Conservation (phyloP, 2,113 vertebrate species). For the Zosterops japonicus region DNA sequence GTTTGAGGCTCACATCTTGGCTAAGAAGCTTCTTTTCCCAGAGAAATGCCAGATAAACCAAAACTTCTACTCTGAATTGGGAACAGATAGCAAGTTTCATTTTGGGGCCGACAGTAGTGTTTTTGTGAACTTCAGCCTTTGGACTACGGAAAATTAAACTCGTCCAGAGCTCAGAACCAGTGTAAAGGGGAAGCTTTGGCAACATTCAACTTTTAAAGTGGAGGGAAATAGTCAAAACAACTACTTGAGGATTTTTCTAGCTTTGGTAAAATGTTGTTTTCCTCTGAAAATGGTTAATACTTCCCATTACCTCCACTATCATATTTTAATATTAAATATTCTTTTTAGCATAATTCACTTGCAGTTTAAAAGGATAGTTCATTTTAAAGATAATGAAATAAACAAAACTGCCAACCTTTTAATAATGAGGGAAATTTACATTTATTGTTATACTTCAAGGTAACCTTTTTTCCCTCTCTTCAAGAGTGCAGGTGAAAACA, state of each 20-base stretch:
- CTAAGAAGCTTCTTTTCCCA: background rate
- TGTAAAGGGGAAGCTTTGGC: background rate
- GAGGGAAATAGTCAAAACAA: background rate
- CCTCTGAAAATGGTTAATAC: background rate
- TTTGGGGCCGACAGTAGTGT: background rate
- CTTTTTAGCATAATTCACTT: background rate
- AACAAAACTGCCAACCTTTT: background rate
- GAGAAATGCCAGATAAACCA: background rate
- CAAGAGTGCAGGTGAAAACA: background rate
- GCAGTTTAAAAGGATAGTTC: background rate
- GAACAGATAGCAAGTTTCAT: background rate
- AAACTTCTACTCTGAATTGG: background rate
- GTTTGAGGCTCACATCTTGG: background rate
- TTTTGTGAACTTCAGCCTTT: conserved; percentile 22
- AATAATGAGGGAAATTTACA: background rate
- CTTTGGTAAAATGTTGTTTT: background rate
- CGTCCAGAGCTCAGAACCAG: background rate
- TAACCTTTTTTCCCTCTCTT: background rate
- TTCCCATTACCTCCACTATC: background rate
- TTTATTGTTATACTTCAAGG: background rate
- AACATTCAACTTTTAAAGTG: background rate
- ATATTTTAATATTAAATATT: background rate
- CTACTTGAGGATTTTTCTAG: background rate
- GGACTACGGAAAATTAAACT: background rate
- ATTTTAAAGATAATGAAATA: background rate